Conservation (phyloP, 2,888 invertebrate species). For the Nysson spinosus region DNA sequence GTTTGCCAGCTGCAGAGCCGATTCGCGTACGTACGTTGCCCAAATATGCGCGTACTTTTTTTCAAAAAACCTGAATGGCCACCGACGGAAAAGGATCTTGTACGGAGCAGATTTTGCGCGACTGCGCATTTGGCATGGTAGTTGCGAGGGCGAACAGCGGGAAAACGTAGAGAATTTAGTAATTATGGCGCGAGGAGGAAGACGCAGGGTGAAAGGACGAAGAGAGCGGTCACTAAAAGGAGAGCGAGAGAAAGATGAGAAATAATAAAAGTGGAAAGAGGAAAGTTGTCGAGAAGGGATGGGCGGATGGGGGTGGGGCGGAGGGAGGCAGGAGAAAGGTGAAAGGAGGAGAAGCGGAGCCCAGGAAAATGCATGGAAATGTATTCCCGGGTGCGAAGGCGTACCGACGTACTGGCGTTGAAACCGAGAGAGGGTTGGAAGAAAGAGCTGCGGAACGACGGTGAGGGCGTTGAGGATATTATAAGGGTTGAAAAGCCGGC, state of each 20-base stretch:
- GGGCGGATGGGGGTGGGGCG: constrained; percentile 30
- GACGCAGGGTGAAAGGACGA: constrained; percentile 28
- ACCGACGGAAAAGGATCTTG: constrained; percentile 8
- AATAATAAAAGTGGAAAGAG: constrained; percentile 19
- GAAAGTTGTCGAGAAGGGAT: constrained; percentile 25
- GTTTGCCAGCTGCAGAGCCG: too few relatives aligned
- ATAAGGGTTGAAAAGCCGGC: constrained; percentile 75
- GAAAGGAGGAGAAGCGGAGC: constrained; percentile 56
- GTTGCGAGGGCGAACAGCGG: constrained; percentile 63
- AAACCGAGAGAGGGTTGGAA: constrained; percentile 21
- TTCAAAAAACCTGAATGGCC: too few relatives aligned
- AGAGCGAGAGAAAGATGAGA: too few relatives aligned
- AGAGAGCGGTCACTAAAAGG: background rate
- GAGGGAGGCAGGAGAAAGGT: constrained; percentile 37
- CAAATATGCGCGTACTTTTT: too few relatives aligned
- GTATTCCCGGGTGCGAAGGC: constrained; percentile 69
- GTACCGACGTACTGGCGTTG: constrained; percentile 49
- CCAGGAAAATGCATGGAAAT: constrained; percentile 76
- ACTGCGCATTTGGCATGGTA: too few relatives aligned
- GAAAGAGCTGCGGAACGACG: constrained; percentile 35
- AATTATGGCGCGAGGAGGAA: constrained; percentile 66
- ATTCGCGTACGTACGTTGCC: too few relatives aligned
- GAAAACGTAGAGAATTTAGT: constrained; percentile 72
- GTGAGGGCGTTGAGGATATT: constrained; percentile 71
- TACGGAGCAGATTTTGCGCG: constrained; percentile 44